Conservation (phyloP, 2,888 invertebrate genomes). For the Andrena chrysosceles region DNA sequence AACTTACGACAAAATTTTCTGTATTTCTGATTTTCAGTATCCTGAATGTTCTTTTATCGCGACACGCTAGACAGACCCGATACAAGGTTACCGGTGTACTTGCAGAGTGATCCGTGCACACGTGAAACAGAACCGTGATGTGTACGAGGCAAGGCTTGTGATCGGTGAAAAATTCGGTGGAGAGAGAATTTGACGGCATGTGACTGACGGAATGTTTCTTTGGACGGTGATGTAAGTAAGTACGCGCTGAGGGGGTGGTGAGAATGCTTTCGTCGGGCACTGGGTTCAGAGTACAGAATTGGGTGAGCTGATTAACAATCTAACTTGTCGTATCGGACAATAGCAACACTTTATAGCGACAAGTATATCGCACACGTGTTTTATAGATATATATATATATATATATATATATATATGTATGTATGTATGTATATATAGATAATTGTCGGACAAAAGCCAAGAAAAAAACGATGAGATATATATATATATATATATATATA, state of each 20-base stretch:
- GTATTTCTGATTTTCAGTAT: not conserved
- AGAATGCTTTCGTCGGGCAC: slow-evolving; percentile 44
- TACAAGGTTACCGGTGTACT: slow-evolving; percentile 18
- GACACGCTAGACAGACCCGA: slow-evolving; percentile 31
- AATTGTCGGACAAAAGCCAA: slow-evolving; percentile 5
- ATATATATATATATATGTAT: not conserved
- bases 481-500: slow-evolving; percentile 30
- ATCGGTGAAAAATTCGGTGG: slow-evolving; percentile 23
- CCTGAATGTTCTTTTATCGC: slow-evolving; percentile 50
- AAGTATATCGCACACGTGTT: slow-evolving; percentile 16
- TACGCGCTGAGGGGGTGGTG: slow-evolving; percentile 48
- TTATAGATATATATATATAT: not conserved
- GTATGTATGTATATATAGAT: not conserved
- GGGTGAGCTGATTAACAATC: slow-evolving; percentile 22
- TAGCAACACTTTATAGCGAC: slow-evolving; percentile 14
- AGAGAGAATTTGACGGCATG: slow-evolving; percentile 27
- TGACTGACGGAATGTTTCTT: slow-evolving; percentile 42
- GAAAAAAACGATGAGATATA: slow-evolving; percentile 12
- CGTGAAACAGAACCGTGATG: slow-evolving; percentile 56
- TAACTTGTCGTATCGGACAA: slow-evolving; percentile 22
- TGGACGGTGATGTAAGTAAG: slow-evolving; percentile 65
- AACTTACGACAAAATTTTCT: no score
- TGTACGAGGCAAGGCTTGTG: slow-evolving; percentile 30
- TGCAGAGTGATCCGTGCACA: slow-evolving; percentile 62
- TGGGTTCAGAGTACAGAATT: slow-evolving; percentile 37